Conservation (phyloP, 2,888 invertebrate genomes). For the Cryptosula pallasiana region DNA sequence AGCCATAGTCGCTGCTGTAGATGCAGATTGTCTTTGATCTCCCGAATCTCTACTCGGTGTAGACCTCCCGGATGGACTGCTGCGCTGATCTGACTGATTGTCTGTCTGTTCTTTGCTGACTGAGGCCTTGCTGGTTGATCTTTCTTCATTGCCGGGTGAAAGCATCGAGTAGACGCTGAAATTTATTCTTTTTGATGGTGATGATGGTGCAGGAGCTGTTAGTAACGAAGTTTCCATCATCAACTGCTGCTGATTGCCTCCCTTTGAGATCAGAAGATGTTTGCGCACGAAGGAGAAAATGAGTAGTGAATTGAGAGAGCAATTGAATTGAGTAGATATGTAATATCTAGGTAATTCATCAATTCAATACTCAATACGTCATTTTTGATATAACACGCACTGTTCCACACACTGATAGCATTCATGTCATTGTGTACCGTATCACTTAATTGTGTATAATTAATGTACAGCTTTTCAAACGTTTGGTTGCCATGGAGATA, state of each 20-base stretch:
- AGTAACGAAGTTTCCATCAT: not conserved
- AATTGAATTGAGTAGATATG: conserved; percentile 12
- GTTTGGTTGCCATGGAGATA: not conserved
- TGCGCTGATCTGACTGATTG: not conserved
- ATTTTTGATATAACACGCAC: too few species aligned
- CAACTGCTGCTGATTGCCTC: not conserved
- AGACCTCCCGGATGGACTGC: not conserved
- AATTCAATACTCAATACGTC: not conserved
- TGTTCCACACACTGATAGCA: not conserved
- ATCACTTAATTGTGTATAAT: not conserved
- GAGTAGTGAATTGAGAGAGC: not conserved
- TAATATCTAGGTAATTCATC: conserved; percentile 5
- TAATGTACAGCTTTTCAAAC: not conserved
- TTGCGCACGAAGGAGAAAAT: not conserved
- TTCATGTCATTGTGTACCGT: not conserved
- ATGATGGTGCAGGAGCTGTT: not conserved
- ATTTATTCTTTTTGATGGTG: conserved; percentile 6
- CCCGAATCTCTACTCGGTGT: not conserved
- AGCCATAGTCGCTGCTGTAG: not conserved
- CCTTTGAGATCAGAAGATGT: not conserved
- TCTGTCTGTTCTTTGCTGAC: not conserved
- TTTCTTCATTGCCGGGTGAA: not conserved
- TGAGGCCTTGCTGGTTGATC: not conserved
- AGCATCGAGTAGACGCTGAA: conserved; percentile 15
- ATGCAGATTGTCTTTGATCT: not conserved